phyloP scores from a whole-genome alignment of 2,888 invertebrate genomes.

The Timandra comae region DNA sequence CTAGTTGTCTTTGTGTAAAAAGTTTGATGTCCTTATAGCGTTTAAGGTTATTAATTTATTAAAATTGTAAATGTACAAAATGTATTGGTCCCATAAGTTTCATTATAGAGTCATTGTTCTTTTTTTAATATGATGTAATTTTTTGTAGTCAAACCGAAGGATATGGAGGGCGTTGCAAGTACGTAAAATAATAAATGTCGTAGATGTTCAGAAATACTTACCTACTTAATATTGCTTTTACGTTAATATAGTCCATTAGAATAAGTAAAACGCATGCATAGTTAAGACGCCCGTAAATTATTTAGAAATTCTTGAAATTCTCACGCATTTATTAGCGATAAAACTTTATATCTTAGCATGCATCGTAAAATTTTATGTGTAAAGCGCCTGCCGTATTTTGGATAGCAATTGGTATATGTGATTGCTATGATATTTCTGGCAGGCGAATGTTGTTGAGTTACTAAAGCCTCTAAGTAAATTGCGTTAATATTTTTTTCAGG shows the following conservation, averaged over 20 bases:
- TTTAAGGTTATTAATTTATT: too few species aligned
- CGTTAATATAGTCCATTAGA: neutral
- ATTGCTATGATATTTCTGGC: conserved; percentile 34
- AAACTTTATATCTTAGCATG: too few species aligned
- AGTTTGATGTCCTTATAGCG: too few species aligned
- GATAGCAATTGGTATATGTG: conserved; percentile 20
- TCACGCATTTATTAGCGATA: too few species aligned
- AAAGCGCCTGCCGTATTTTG: conserved; percentile 13
- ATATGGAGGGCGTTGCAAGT: conserved; percentile 88
- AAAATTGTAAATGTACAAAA: too few species aligned
- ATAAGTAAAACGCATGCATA: neutral
- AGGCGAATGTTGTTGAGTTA: conserved; percentile 76
- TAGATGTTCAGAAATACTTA: conserved; percentile 1
- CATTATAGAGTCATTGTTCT: too few species aligned
- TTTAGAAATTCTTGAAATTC: too few species aligned
- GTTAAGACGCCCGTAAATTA: neutral
- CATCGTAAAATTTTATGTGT: too few species aligned
- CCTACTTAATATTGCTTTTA: neutral
- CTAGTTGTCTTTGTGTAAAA: too few species aligned
- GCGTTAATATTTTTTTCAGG: conserved; percentile 73
- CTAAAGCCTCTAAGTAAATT: conserved; percentile 28
- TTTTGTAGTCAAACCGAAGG: conserved; percentile 82
- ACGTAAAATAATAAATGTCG: conserved; percentile 57
- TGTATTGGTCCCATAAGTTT: too few species aligned
- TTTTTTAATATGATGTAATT: conserved; percentile 8